A percentile compares a stretch with the other conserved stretches of the same genome.
These are phyloP conservation scores for Parotocinclus haroldoi DNA, from an alignment of 2,797 vertebrate species.

Conservation along the genomic window DNA sequence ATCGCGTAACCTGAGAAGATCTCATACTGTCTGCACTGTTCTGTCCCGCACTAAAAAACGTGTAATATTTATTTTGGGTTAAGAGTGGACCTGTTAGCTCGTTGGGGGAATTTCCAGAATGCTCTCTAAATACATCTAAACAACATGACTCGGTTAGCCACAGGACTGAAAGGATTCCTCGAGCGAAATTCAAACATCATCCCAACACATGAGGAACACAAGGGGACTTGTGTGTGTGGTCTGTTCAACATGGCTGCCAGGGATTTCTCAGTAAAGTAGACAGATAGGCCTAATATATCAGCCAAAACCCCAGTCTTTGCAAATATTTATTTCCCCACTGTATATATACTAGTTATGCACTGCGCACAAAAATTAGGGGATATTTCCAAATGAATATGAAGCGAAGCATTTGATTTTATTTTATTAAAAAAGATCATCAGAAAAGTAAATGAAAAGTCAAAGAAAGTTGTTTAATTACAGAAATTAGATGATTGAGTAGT, in stretches of 20 bases:
- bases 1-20: slow-evolving; percentile 29
- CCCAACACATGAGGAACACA: not conserved
- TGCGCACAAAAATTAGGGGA: too few species aligned
- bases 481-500: too few species aligned
- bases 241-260: slow-evolving; percentile 50
- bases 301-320: slow-evolving; percentile 40
- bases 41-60: slow-evolving; percentile 4
- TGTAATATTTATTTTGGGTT: not conserved
- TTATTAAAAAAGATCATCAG: too few species aligned
- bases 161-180: slow-evolving; percentile 26
- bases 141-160: slow-evolving; percentile 8
- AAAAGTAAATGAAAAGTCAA: too few species aligned
- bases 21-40: slow-evolving; percentile 23
- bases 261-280: slow-evolving; percentile 40
- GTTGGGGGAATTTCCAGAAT: slow-evolving; percentile 28
- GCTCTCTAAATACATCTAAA: slow-evolving; percentile 7
- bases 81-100: slow-evolving; percentile 5
- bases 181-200: slow-evolving; percentile 21
- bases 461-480: too few species aligned
- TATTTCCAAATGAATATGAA: too few species aligned
- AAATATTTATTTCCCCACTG: too few species aligned
- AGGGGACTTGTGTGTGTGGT: slow-evolving; percentile 45
- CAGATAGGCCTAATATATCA: slow-evolving; percentile 43
- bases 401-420: too few species aligned
- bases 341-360: too few species aligned